Percentiles rank a stretch among this genome's conserved stretches.
These are phyloP conservation scores for Malacosoma neustria DNA, from an alignment of 2,888 invertebrate species.

Conservation along the genomic window DNA sequence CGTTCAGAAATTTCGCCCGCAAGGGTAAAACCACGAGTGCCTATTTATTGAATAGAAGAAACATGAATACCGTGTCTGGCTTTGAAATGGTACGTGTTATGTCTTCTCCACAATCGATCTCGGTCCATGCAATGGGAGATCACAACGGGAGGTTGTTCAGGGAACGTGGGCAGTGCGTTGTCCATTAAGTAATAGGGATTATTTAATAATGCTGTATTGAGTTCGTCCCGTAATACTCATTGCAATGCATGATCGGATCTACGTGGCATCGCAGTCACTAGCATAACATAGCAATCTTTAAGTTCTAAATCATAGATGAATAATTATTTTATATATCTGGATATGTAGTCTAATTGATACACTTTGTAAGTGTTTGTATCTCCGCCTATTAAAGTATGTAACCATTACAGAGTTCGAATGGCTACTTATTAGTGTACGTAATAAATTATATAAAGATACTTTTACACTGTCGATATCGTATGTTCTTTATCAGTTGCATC, in stretches of 20 bases:
- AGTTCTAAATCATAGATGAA: slow-evolving; percentile 63
- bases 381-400: slow-evolving; percentile 73
- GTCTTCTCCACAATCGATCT: slow-evolving; percentile 26
- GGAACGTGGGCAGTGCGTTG: slow-evolving; percentile 24
- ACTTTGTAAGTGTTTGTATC: slow-evolving; percentile 69
- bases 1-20: slow-evolving; percentile 4
- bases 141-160: slow-evolving; percentile 7
- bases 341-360: slow-evolving; percentile 69
- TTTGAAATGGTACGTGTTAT: slow-evolving; percentile 15
- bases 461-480: slow-evolving; percentile 11
- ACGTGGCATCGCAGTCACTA: slow-evolving; percentile 61
- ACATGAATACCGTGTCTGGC: slow-evolving; percentile 14
- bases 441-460: slow-evolving; percentile 56
- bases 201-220: slow-evolving; percentile 12
- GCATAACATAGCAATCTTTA: slow-evolving; percentile 49
- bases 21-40: slow-evolving; percentile 28
- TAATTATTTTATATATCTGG: slow-evolving; percentile 69
- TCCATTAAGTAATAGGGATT: slow-evolving; percentile 16
- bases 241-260: slow-evolving; percentile 42
- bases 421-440: slow-evolving; percentile 68
- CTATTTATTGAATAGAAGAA: slow-evolving; percentile 22
- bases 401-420: slow-evolving; percentile 64
- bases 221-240: slow-evolving; percentile 50
- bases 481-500: neutral
- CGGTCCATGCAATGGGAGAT: slow-evolving; percentile 14